A percentile compares a stretch with the other conserved stretches of the same genome.
Evolutionary conservation across 2,113 vertebrate genomes (phyloP).

Genomic region (Hemichromis elongatus): DNA sequence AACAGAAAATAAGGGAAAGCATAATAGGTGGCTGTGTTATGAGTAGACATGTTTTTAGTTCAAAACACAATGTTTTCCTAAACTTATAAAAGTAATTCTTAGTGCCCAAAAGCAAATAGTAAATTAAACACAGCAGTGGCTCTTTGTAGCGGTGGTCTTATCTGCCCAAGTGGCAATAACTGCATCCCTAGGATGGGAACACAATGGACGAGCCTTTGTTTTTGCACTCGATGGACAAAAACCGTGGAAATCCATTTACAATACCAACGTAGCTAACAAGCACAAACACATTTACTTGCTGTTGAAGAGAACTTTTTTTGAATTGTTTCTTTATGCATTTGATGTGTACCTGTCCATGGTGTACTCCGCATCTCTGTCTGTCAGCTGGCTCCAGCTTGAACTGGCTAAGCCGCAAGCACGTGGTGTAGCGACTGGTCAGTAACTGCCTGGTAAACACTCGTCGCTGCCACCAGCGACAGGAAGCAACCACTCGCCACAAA

Average conservation of each 20-base stretch:
- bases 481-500: not conserved
- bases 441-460: fast-evolving
- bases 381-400: not conserved
- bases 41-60: not conserved
- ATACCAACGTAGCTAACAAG: not conserved
- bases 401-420: not conserved
- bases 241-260: fast-evolving
- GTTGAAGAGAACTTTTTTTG: not conserved
- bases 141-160: not conserved
- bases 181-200: not conserved
- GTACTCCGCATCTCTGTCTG: not conserved
- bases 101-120: not conserved
- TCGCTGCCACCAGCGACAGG: not conserved
- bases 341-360: fast-evolving
- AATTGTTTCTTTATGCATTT: fast-evolving
- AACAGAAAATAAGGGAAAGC: not conserved
- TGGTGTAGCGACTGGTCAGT: fast-evolving
- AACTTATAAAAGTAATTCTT: not conserved
- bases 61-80: not conserved
- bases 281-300: not conserved
- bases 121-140: not conserved
- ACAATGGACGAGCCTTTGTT: not conserved
- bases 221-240: not conserved
- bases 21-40: fast-evolving
- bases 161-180: not conserved